Percentiles rank a stretch among this genome's conserved stretches.
These are phyloP conservation scores for Garra rufa DNA, from an alignment of 2,113 vertebrate species.

Conservation along the genomic window DNA sequence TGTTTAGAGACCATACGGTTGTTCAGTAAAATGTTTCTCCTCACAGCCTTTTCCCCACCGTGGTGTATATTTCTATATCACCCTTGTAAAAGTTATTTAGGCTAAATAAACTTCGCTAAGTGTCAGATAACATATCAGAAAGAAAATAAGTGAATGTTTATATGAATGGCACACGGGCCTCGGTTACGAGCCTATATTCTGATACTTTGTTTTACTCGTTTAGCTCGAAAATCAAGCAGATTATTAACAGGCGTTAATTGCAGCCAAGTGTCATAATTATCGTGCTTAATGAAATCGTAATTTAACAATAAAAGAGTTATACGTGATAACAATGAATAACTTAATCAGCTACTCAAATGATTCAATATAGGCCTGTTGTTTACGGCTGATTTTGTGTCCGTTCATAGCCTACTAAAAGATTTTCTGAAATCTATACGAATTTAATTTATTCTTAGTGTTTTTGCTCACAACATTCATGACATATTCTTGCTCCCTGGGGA, in stretches of 20 bases:
- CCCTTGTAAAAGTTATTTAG: slow-evolving; percentile 62
- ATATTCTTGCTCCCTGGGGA: neutral
- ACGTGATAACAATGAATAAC: neutral
- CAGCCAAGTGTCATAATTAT: neutral
- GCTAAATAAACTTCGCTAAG: slow-evolving; percentile 44
- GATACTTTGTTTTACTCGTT: neutral
- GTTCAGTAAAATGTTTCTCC: neutral
- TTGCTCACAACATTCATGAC: neutral
- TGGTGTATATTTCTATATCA: neutral
- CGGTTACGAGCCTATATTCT: neutral
- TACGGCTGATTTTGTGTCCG: neutral
- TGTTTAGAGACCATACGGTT: neutral
- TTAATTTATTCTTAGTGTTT: neutral
- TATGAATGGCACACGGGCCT: slow-evolving; percentile 12
- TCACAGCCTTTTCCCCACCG: neutral
- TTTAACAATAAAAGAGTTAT: neutral
- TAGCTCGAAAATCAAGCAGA: neutral
- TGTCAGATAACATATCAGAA: slow-evolving; percentile 49
- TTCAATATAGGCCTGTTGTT: neutral
- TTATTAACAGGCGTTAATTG: neutral
- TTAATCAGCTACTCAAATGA: neutral
- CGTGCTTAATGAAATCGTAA: neutral
- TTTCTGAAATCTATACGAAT: neutral
- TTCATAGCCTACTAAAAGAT: neutral
- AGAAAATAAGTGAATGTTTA: slow-evolving; percentile 51